These are phyloP conservation scores for Papilio gigon DNA, from an alignment of 2,888 invertebrate genomes.

Conservation along the genomic window DNA sequence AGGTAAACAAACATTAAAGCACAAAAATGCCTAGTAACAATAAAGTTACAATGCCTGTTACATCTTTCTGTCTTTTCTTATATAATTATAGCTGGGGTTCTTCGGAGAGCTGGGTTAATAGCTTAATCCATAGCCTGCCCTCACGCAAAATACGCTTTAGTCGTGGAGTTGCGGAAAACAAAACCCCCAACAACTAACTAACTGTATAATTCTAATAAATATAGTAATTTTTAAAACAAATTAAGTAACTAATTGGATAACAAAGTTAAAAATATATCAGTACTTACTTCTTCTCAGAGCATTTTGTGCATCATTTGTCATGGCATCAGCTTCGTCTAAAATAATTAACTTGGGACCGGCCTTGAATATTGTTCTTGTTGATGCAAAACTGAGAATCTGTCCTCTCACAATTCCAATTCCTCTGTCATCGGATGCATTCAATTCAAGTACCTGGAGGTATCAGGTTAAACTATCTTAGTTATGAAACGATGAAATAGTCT, in stretches of 20 bases:
- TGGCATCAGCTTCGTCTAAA: constrained; percentile 99
- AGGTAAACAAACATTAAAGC: background rate
- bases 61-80: no score
- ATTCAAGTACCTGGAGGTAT: constrained; percentile 87
- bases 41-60: background rate
- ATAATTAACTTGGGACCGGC: constrained; percentile 97
- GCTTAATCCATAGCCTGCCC: no score
- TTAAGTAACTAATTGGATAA: no score
- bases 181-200: no score
- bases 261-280: background rate
- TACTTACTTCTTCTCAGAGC: constrained; percentile 93
- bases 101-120: no score
- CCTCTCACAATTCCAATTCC: constrained; percentile 97
- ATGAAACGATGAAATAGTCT: background rate
- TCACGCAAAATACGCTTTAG: no score
- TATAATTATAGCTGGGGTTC: no score
- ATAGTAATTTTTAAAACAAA: no score
- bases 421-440: constrained; percentile 99
- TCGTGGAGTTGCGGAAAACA: no score
- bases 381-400: constrained; percentile 97
- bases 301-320: constrained; percentile 99
- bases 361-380: constrained; percentile 96
- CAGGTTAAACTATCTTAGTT: background rate
- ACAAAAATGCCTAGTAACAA: background rate
- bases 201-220: no score